Base-by-base conservation (phyloP, 2,888 invertebrate species). In the Noctua comes region DNA sequence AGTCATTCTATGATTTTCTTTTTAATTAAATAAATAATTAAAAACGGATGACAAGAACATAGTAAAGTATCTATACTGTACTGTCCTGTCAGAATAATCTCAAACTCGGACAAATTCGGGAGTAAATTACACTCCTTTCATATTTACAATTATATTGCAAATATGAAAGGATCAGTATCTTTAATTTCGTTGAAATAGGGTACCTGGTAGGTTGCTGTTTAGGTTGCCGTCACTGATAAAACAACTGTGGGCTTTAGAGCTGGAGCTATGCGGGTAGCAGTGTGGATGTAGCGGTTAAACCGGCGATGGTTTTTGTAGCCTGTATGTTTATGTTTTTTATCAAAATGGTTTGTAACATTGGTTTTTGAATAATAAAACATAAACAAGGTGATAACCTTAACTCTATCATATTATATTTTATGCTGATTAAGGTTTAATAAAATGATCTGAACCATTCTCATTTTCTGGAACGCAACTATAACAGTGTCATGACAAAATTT, bases 1-100 rank as follows among this genome's bases (percentile, higher is more conserved):
- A 84, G 68, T 68, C 72, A 80, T 71, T 43, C 8, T 36, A 21
- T n/a, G n/a, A 13, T 57, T 83, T 72, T 36, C 40, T 75, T 31
- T 31, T 21, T 31, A 10, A 36, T 21, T 24, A 40, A 6, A 40
- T 24, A 40, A 65, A 24, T 21, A 31, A 62, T 36, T 18, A 21
- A 21, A 62, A 64, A 21, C 10, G 11, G 18, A 21, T 31, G 21
- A 54, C 54, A 54, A n/a, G n/a, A 54, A n/a, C 54, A 40, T 24
- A 21, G 11, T 64, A 21, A 62, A 31, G 31, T 64, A 64, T 11
- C 24, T 24, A 6, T 40, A 65, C 5, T 6, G 13, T 40, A 40
- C 8, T 40, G 24, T 13, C 13, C 13, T 65, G 11, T 13, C 7
- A 31, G 18, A 31, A 62, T 62, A 8, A 31, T 62, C 18, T 62